Evolutionary conservation across 1,140 invertebrate genomes (phyloP).

Genomic region (Manduca sexta): DNA sequence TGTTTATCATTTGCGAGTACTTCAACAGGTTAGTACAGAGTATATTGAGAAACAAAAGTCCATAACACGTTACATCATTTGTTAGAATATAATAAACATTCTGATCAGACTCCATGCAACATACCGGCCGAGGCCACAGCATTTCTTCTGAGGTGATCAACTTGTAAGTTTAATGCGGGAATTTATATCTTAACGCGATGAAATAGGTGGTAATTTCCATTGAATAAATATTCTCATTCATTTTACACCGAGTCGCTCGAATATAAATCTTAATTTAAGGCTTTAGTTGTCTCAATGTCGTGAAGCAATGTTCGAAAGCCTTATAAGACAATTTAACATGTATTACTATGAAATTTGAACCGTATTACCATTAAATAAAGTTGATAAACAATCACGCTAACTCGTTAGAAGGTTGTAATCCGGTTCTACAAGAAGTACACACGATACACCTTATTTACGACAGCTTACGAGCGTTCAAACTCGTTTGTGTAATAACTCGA

Average conservation of each 20-base stretch:
- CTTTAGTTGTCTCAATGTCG: constrained; percentile 4
- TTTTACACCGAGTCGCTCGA: constrained; percentile 3
- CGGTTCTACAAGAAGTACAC: constrained; percentile 25
- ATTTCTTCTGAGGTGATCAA: constrained; percentile 59
- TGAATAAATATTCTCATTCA: constrained; percentile 11
- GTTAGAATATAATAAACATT: constrained; percentile 24
- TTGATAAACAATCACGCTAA: neutral
- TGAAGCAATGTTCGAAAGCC: neutral
- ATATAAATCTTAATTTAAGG: constrained; percentile 9
- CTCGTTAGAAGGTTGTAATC: neutral
- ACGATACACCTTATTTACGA: constrained; percentile 20
- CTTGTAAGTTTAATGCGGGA: constrained; percentile 16
- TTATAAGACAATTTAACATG: neutral
- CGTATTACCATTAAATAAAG: neutral
- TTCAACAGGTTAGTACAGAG: too few species aligned
- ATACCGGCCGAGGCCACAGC: constrained; percentile 48
- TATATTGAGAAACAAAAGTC: constrained; percentile 10
- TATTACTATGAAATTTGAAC: neutral
- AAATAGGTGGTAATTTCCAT: constrained; percentile 20
- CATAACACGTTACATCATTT: constrained; percentile 15
- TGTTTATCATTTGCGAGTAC: too few species aligned
- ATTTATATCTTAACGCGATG: constrained; percentile 9
- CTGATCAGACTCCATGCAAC: constrained; percentile 24
- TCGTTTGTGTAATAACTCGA: constrained; percentile 38
- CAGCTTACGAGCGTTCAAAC: constrained; percentile 30